Percentiles rank a stretch among this genome's conserved stretches.
phyloP scores from a whole-genome alignment of 2,113 vertebrate genomes.

The Entosphenus tridentatus region DNA sequence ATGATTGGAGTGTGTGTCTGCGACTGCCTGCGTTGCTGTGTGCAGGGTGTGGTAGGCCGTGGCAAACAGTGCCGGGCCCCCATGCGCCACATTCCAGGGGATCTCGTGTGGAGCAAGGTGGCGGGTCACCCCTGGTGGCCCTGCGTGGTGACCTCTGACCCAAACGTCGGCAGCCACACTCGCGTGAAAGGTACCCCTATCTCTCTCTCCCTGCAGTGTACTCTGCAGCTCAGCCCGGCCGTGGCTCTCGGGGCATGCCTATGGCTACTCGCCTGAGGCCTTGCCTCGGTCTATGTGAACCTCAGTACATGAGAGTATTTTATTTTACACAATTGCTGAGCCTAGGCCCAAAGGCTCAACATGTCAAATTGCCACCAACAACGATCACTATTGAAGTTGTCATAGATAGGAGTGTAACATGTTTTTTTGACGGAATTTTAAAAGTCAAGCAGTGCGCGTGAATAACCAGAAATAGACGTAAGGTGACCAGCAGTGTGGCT shows the following conservation, averaged over 20 bases:
- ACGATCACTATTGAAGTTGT: no score
- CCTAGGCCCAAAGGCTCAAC: no score
- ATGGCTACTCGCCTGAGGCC: no score
- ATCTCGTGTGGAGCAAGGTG: conserved; percentile 86
- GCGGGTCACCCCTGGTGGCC: conserved; percentile 96
- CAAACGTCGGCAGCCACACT: conserved; percentile 42
- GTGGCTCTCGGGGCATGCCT: not conserved
- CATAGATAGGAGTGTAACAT: no score
- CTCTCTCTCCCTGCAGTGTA: not conserved
- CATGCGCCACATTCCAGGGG: conserved; percentile 41
- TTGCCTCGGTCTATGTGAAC: no score
- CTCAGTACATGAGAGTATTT: no score
- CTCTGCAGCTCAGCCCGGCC: not conserved
- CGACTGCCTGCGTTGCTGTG: not conserved
- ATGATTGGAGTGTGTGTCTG: not conserved
- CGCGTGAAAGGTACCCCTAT: conserved; percentile 44
- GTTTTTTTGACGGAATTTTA: no score
- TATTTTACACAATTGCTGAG: no score
- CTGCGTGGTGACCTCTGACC: conserved; percentile 79
- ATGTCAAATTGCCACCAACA: no score
- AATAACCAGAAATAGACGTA: no score
- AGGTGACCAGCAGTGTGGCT: no score
- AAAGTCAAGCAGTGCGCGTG: no score
- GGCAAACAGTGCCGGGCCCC: conserved; percentile 6
- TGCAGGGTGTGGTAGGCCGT: not conserved